phyloP scores from a whole-genome alignment of 2,888 invertebrate genomes.

The Netelia virgata region DNA sequence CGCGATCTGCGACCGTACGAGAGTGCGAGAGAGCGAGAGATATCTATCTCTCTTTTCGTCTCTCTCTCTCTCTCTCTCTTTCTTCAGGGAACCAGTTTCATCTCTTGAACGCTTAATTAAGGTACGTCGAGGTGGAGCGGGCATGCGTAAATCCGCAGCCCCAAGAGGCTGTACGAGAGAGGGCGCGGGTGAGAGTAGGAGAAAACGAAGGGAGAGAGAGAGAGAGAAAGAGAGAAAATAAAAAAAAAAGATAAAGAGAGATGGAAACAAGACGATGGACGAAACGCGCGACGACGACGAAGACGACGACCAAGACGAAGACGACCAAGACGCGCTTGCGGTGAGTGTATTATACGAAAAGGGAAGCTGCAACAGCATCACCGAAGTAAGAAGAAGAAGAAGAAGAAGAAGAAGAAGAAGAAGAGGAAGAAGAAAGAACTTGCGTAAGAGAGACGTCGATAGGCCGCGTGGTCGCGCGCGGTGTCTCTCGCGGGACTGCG shows the following conservation, averaged over 20 bases:
- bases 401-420: conserved; percentile 52
- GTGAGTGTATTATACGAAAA: conserved; percentile 59
- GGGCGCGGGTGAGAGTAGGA: conserved; percentile 37
- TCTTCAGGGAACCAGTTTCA: conserved; percentile 82
- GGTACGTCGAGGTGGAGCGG: conserved; percentile 76
- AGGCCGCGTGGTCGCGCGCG: conserved; percentile 68
- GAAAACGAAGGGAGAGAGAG: conserved; percentile 49
- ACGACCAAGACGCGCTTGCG: conserved; percentile 31
- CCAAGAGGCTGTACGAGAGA: conserved; percentile 72
- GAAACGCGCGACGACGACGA: conserved; percentile 40
- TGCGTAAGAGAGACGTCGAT: conserved; percentile 78
- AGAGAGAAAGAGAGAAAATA: conserved; percentile 38
- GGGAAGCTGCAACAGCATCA: conserved; percentile 58
- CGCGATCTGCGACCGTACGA: background rate
- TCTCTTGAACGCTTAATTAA: conserved; percentile 85
- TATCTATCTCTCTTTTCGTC: conserved; percentile 46
- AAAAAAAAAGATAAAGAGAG: conserved; percentile 70
- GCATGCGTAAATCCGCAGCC: conserved; percentile 79
- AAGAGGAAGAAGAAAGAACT: conserved; percentile 49
- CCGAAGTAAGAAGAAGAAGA: conserved; percentile 48
- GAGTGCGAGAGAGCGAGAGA: conserved; percentile 22
- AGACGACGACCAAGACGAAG: conserved; percentile 35
- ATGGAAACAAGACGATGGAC: conserved; percentile 45
- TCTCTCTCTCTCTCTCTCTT: conserved; percentile 41
- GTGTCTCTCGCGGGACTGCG: conserved; percentile 60